Conservation (phyloP, 1,140 invertebrate species). For the Drosophila sturtevanti region DNA sequence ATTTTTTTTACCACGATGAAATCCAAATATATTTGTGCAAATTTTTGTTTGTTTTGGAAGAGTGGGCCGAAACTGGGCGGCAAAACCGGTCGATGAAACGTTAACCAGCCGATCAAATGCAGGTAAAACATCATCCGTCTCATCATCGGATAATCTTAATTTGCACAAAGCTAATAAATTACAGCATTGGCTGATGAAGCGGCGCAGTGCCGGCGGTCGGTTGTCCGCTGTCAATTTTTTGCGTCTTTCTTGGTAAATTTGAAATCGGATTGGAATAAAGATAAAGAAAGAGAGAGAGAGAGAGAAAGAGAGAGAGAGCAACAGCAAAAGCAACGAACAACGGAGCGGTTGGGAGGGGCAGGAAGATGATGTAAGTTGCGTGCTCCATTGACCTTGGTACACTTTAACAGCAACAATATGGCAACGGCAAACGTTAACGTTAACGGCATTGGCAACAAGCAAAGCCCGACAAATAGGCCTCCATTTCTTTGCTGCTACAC, state of each 20-base stretch:
- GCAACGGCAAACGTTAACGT: conserved; percentile 26
- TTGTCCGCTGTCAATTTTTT: too few species aligned
- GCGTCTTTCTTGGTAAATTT: conserved; percentile 45
- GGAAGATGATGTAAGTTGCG: conserved; percentile 63
- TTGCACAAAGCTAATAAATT: conserved; percentile 72
- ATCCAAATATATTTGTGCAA: too few species aligned
- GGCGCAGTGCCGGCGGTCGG: too few species aligned
- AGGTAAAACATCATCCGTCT: conserved; percentile 11
- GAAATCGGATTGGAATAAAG: conserved; percentile 19
- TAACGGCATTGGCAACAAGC: conserved; percentile 6
- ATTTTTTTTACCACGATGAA: too few species aligned
- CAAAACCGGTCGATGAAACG: conserved; percentile 36
- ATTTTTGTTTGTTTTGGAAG: too few species aligned
- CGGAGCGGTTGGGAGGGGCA: too few species aligned
- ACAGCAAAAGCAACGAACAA: too few species aligned
- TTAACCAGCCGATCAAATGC: conserved; percentile 13
- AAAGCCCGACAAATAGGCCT: conserved; percentile 39
- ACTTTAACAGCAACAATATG: conserved; percentile 50
- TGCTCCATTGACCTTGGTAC: conserved; percentile 72
- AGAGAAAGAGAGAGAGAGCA: neutral
- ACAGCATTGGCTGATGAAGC: conserved; percentile 61
- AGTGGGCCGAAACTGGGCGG: conserved; percentile 5
- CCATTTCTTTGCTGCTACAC: conserved; percentile 3
- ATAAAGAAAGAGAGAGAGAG: neutral
- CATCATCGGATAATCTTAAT: conserved; percentile 30